Percentiles rank a stretch among this genome's conserved stretches.
These are phyloP conservation scores for Dicrurus megarhynchus DNA, from an alignment of 2,113 vertebrate species.

Conservation along the genomic window DNA sequence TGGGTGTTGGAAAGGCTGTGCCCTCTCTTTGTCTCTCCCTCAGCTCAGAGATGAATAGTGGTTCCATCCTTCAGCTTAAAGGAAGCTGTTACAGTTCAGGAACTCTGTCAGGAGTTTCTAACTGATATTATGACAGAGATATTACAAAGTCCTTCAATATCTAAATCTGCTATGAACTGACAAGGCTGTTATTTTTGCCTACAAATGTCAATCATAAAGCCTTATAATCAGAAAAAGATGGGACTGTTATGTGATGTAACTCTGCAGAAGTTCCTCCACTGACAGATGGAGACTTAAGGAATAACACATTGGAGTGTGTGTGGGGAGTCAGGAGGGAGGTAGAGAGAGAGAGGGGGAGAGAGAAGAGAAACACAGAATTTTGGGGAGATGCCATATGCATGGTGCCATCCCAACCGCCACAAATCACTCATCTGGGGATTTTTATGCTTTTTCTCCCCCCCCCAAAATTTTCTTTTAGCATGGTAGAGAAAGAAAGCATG, in stretches of 20 bases:
- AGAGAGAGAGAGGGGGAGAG: background rate
- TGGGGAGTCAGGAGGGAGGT: too few relatives aligned
- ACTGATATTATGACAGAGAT: background rate
- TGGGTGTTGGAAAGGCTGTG: background rate
- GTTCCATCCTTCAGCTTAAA: background rate
- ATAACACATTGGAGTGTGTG: background rate
- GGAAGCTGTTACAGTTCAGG: background rate
- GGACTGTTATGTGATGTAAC: background rate
- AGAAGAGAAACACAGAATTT: background rate
- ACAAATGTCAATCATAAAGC: background rate
- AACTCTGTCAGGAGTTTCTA: background rate
- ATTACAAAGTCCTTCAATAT: background rate
- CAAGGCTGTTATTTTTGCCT: background rate
- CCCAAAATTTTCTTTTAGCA: background rate
- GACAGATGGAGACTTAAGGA: background rate
- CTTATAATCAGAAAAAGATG: background rate
- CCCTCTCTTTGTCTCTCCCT: background rate
- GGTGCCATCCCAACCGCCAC: background rate
- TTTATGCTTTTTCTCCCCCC: rapidly evolving
- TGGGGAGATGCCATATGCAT: background rate
- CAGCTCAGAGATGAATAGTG: background rate
- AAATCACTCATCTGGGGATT: background rate
- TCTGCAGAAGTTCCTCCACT: background rate
- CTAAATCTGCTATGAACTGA: background rate
- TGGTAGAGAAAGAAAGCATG: background rate